Evolutionary conservation across 2,797 vertebrate genomes (phyloP).

Genomic region (Artibeus jamaicensis): DNA sequence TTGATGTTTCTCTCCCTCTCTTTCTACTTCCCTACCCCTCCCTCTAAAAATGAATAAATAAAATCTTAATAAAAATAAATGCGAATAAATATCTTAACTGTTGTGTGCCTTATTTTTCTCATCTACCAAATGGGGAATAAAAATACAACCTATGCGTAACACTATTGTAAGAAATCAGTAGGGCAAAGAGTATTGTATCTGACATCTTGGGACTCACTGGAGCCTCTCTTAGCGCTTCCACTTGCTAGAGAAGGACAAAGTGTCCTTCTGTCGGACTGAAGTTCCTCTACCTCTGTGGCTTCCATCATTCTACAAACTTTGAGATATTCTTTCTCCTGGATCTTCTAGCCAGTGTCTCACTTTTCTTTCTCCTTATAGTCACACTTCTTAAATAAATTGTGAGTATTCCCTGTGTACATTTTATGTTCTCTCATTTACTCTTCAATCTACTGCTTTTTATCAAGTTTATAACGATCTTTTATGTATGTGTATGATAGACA

Average conservation of each 20-base stretch:
- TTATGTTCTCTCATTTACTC: not conserved
- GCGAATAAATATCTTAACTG: not conserved
- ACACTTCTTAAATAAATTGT: not conserved
- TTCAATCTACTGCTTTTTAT: not conserved
- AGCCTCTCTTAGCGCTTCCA: not conserved
- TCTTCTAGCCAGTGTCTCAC: not conserved
- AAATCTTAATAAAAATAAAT: not conserved
- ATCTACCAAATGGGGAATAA: not conserved
- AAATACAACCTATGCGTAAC: not conserved
- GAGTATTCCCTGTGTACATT: not conserved
- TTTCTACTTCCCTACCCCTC: no score
- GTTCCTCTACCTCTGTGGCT: not conserved
- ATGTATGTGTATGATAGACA: not conserved
- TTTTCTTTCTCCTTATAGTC: not conserved
- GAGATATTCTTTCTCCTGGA: not conserved
- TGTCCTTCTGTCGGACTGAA: not conserved
- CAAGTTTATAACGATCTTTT: not conserved
- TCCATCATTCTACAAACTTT: not conserved
- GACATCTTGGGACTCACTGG: not conserved
- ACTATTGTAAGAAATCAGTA: not conserved
- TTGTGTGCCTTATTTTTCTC: not conserved
- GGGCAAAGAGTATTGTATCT: not conserved
- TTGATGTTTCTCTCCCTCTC: no score
- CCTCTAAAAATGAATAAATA: no score
- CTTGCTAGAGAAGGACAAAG: not conserved